A percentile compares a stretch with the other conserved stretches of the same genome.
Evolutionary conservation across 2,113 vertebrate species (phyloP).

Genomic region (Diadophis punctatus): DNA sequence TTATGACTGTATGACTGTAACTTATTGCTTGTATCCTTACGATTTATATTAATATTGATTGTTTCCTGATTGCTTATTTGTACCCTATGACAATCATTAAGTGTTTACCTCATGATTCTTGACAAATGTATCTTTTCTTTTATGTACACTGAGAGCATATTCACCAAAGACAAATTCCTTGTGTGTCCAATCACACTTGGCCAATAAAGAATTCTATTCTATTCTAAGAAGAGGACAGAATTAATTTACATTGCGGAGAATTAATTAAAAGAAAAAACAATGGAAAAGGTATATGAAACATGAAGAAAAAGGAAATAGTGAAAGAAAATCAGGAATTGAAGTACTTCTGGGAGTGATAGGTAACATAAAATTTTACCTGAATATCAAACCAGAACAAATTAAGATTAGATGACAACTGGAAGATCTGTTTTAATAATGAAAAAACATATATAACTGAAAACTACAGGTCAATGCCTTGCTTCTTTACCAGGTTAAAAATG

Average conservation of each 20-base stretch:
- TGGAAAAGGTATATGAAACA: background rate
- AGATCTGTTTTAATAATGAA: background rate
- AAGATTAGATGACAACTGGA: background rate
- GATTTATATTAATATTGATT: too few relatives aligned
- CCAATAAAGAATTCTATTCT: too few relatives aligned
- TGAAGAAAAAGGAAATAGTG: background rate
- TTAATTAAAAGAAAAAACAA: background rate
- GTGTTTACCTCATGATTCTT: too few relatives aligned
- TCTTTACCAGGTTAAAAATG: background rate
- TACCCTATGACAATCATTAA: too few relatives aligned
- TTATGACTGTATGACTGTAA: too few relatives aligned
- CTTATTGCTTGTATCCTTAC: too few relatives aligned
- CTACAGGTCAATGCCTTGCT: background rate
- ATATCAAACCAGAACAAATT: background rate
- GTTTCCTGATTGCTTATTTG: too few relatives aligned
- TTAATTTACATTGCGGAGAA: background rate
- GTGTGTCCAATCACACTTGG: too few relatives aligned
- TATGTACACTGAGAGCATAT: too few relatives aligned
- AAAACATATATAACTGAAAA: background rate
- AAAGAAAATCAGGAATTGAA: background rate
- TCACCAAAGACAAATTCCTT: too few relatives aligned
- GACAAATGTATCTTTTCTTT: too few relatives aligned
- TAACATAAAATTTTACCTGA: background rate
- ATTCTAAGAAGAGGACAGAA: background rate
- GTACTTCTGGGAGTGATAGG: background rate